Evolutionary conservation across 2,113 vertebrate genomes (phyloP).

Genomic region (Dipodomys stephensi): DNA sequence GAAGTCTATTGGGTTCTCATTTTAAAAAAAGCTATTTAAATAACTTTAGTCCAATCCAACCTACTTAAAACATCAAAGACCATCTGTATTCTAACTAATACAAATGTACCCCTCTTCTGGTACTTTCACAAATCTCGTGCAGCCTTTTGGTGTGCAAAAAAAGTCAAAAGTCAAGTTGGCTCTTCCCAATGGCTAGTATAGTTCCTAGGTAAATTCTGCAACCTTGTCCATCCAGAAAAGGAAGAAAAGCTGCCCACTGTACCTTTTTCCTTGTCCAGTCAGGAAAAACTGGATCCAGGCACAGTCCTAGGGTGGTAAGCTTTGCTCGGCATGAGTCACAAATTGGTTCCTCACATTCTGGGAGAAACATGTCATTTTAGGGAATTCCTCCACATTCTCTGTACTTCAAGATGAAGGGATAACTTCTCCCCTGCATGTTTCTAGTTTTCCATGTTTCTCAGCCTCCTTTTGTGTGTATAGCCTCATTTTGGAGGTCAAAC

Average conservation of each 20-base stretch:
- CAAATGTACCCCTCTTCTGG: background rate
- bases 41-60: background rate
- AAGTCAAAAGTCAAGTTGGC: fast-evolving
- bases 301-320: background rate
- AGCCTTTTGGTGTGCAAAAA: background rate
- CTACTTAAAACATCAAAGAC: background rate
- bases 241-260: background rate
- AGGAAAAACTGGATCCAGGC: background rate
- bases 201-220: background rate
- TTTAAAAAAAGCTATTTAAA: background rate
- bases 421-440: background rate
- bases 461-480: background rate
- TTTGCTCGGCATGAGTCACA: background rate
- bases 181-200: background rate
- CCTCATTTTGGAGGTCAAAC: background rate
- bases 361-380: background rate
- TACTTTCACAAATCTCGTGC: fast-evolving
- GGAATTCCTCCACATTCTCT: background rate
- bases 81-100: background rate
- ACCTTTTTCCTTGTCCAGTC: background rate
- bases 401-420: background rate
- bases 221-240: background rate
- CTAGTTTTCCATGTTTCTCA: background rate
- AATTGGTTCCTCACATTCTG: background rate
- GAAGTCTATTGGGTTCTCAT: background rate